A percentile compares a stretch with the other conserved stretches of the same genome.
phyloP scores from a whole-genome alignment of 2,888 invertebrate species.

The Morpho achilles region DNA sequence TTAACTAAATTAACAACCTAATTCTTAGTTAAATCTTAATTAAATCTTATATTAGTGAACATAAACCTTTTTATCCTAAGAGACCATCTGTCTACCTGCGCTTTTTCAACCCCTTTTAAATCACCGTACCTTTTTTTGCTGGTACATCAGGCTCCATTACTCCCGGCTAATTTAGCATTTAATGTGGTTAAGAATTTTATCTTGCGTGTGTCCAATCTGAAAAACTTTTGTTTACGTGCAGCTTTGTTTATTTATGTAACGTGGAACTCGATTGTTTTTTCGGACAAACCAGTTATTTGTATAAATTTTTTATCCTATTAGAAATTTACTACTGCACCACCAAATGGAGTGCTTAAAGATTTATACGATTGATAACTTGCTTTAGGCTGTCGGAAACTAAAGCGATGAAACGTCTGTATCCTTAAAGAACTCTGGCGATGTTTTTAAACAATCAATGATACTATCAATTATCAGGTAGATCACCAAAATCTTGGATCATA shows the following conservation, averaged over 20 bases:
- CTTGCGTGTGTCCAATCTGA: not conserved
- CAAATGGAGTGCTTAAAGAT: too few relatives aligned
- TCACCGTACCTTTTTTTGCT: constrained; percentile 2
- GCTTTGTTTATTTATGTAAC: too few relatives aligned
- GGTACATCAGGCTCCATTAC: not conserved
- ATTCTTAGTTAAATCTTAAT: not conserved
- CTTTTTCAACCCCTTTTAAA: constrained; percentile 5
- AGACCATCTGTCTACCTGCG: constrained; percentile 14
- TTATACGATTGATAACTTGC: too few relatives aligned
- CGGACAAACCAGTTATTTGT: not conserved
- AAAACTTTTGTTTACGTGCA: too few relatives aligned
- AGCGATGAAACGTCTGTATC: too few relatives aligned
- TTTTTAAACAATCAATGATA: too few relatives aligned
- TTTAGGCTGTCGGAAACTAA: too few relatives aligned
- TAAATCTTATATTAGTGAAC: not conserved
- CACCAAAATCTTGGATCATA: too few relatives aligned
- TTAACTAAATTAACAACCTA: too few relatives aligned
- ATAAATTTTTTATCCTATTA: not conserved
- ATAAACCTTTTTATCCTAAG: not conserved
- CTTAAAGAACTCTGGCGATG: too few relatives aligned
- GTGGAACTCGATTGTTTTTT: not conserved
- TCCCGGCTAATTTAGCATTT: constrained; percentile 1
- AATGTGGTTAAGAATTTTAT: constrained; percentile 3
- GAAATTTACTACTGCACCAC: too few relatives aligned
- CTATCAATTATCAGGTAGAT: too few relatives aligned